Percentiles rank a stretch among this genome's conserved stretches.
Conservation (phyloP, 2,888 invertebrate genomes). For the Parelbella ahira region DNA sequence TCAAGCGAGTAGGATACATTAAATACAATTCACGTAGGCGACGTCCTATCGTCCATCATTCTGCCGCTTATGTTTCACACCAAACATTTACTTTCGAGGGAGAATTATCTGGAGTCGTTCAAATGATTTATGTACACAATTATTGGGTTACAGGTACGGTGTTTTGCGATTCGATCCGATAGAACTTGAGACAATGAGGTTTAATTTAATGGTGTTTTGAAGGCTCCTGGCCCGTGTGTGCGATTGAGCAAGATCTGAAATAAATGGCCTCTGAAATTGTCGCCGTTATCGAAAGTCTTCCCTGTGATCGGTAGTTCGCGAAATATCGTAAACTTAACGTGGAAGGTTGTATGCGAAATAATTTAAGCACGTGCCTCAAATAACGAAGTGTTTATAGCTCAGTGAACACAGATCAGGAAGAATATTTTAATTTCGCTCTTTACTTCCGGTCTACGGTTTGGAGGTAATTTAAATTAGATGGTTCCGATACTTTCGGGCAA, state of each 20-base stretch:
- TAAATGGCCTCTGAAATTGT: slow-evolving; percentile 24
- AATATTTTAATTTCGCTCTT: too few relatives aligned
- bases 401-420: neutral
- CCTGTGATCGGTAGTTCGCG: neutral
- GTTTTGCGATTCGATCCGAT: slow-evolving; percentile 75
- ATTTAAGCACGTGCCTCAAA: too few relatives aligned
- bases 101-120: slow-evolving; percentile 80
- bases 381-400: neutral
- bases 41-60: too few relatives aligned
- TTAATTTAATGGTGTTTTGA: slow-evolving; percentile 67
- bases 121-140: slow-evolving; percentile 80
- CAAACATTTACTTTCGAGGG: slow-evolving; percentile 57
- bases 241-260: slow-evolving; percentile 22
- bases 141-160: slow-evolving; percentile 79
- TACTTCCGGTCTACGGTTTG: too few relatives aligned
- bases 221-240: slow-evolving; percentile 24
- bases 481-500: too few relatives aligned
- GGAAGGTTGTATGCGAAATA: neutral
- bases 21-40: too few relatives aligned
- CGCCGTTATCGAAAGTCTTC: slow-evolving; percentile 4
- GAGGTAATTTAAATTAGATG: too few relatives aligned
- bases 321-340: neutral
- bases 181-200: slow-evolving; percentile 72
- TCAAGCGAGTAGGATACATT: too few relatives aligned
- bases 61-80: slow-evolving; percentile 30